Evolutionary conservation across 2,888 invertebrate species (phyloP).

Genomic region (Clusia tigrina): DNA sequence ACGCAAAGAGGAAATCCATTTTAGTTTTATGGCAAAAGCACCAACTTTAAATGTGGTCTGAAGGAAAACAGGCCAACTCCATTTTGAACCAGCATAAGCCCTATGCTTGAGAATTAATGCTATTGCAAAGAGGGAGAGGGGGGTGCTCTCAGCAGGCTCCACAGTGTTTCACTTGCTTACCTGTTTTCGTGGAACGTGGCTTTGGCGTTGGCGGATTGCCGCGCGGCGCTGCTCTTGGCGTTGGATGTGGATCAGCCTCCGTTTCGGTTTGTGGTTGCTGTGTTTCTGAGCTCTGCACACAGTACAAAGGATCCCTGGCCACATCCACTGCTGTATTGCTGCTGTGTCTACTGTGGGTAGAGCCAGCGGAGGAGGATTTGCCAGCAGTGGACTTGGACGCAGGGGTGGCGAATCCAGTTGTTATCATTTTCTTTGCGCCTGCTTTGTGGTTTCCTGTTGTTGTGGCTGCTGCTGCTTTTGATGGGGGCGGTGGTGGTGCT

Average conservation of each 20-base stretch:
- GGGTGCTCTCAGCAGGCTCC: background rate
- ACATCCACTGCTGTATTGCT: slow-evolving; percentile 60
- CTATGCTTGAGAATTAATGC: too few relatives aligned
- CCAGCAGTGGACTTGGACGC: slow-evolving; percentile 35
- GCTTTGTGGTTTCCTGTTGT: slow-evolving; percentile 26
- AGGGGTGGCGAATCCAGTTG: slow-evolving; percentile 42
- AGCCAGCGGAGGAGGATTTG: slow-evolving; percentile 23
- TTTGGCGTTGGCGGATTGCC: slow-evolving; percentile 62
- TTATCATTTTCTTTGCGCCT: slow-evolving; percentile 40
- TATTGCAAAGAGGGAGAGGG: too few relatives aligned
- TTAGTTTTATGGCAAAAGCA: too few relatives aligned
- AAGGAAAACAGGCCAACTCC: too few relatives aligned
- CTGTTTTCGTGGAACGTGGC: slow-evolving; percentile 63
- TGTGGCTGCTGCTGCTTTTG: slow-evolving; percentile 21
- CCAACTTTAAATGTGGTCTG: too few relatives aligned
- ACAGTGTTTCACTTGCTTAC: slow-evolving; percentile 39
- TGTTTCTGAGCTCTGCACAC: too few relatives aligned
- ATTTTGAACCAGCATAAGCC: too few relatives aligned
- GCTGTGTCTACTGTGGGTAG: slow-evolving; percentile 44
- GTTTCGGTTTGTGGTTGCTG: slow-evolving; percentile 28
- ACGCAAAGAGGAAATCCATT: too few relatives aligned
- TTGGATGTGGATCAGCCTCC: slow-evolving; percentile 57
- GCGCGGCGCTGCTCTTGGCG: slow-evolving; percentile 62
- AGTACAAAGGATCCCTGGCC: slow-evolving; percentile 62
- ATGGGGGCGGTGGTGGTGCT: slow-evolving; percentile 28